Conservation (phyloP, 2,888 invertebrate genomes). For the Malachius bipustulatus region DNA sequence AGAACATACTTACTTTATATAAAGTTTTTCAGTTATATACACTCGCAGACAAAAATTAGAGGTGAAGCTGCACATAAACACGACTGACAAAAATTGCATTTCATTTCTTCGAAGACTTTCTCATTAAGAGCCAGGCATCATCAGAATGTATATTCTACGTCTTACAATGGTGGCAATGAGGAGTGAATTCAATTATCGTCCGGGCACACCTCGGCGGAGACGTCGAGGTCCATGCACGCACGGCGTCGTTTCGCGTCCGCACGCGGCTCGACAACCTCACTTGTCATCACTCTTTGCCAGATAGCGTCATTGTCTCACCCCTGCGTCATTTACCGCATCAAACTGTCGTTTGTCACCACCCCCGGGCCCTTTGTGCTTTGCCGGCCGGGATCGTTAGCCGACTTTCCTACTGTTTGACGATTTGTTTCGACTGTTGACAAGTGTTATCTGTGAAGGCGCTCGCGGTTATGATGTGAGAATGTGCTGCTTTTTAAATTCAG, state of each 20-base stretch:
- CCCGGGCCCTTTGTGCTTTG: constrained; percentile 18
- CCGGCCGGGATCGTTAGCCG: constrained; percentile 9
- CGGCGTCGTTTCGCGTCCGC: constrained; percentile 19
- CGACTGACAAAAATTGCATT: too few species aligned
- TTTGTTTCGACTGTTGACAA: constrained; percentile 7
- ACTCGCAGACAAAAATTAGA: too few species aligned
- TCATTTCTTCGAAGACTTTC: too few species aligned
- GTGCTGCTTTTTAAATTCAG: too few species aligned
- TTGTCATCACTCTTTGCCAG: constrained; percentile 36
- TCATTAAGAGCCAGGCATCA: too few species aligned
- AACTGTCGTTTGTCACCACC: constrained; percentile 36
- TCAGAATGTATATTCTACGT: constrained; percentile 27
- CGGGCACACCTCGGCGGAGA: constrained; percentile 21
- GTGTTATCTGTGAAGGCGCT: too few species aligned
- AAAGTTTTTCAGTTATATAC: too few species aligned
- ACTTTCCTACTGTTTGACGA: constrained; percentile 8
- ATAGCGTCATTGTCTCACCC: constrained; percentile 39
- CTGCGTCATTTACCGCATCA: constrained; percentile 38
- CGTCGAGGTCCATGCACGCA: constrained; percentile 17
- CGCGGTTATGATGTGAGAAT: too few species aligned
- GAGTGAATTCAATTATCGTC: constrained; percentile 28
- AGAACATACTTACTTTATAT: too few species aligned
- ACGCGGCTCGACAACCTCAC: constrained; percentile 22
- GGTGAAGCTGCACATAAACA: too few species aligned
- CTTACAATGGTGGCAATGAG: constrained; percentile 27